Percentiles rank a stretch among this genome's conserved stretches.
These are phyloP conservation scores for Dysmachus trigonus DNA, from an alignment of 2,888 invertebrate genomes.

Conservation along the genomic window DNA sequence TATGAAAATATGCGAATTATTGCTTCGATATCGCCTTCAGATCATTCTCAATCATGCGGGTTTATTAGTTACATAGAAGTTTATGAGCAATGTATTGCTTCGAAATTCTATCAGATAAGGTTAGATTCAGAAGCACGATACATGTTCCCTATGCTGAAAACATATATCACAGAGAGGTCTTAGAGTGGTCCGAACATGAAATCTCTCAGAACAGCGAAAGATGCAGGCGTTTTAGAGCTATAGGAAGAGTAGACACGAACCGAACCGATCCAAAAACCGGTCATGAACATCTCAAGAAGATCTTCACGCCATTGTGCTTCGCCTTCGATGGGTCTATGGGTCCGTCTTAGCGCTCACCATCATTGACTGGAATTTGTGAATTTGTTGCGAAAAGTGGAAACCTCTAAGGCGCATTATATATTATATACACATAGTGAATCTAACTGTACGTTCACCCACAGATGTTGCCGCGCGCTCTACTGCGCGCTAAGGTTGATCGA, in stretches of 20 bases:
- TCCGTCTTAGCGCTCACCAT: not conserved
- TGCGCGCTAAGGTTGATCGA: not conserved
- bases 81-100: not conserved
- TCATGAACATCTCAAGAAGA: conserved; percentile 8
- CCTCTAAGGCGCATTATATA: not conserved
- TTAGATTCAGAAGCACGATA: conserved; percentile 31
- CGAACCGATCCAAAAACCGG: conserved; percentile 5
- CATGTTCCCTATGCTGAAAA: conserved; percentile 4
- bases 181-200: not conserved
- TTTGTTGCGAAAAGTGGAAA: conserved; percentile 21
- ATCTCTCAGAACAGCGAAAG: not conserved
- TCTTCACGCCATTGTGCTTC: conserved; percentile 21
- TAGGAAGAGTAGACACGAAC: conserved; percentile 5
- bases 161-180: not conserved
- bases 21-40: not conserved
- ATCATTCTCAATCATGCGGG: not conserved
- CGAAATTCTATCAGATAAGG: conserved; percentile 19
- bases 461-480: not conserved
- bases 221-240: not conserved
- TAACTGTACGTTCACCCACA: conserved; percentile 40
- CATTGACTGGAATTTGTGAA: conserved; percentile 6
- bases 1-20: conserved; percentile 9
- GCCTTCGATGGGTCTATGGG: not conserved
- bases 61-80: not conserved
- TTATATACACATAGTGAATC: not conserved